Evolutionary conservation across 2,888 invertebrate species (phyloP), one percentile per base, ranked within the genome.

Genomic region (Stictocephala bisonia): DNA sequence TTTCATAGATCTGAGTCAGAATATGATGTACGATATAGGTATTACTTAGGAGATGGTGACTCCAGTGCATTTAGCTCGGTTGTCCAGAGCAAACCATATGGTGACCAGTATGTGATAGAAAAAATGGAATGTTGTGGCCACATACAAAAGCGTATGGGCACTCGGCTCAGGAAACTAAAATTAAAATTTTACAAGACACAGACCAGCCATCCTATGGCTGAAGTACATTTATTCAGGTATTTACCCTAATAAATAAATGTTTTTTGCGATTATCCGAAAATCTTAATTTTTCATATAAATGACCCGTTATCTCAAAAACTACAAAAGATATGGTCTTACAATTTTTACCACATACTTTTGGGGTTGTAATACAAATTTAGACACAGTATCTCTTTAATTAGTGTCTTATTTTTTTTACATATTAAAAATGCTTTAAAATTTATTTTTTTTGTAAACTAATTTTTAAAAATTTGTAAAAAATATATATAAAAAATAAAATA

Each of bases 121-220:
- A 40, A 66, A 60, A 60, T 60, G 15, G 64, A 66, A 22, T 66
- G 64, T 35, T 41, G 44, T 41, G 66, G 44, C 2, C 66, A 44
- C 26, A 29, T 44, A 1, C 22, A 40, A 22, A 66, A 66, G 27
- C 2, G 44, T n/a, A 66, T 66, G 27, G 66, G 44, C 2, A 24
- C 27, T 66, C 44, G 66, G 7, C 24, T 66, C 1, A 22, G 44
- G 27, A 53, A 24, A 4, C 27, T 53, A 26, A 53, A 53, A 53
- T 4, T 26, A 53, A 53, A 22, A 26, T 24, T 24, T 44, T 9
- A 15, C 24, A 66, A 26, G 66, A 66, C 48, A 22, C 44, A 66
- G 66, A 66, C 26, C 15, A 44, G 15, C 66, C 66, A 44, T 6
- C 66, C 13, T 66, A 44, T 66, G 41, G 44, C 66, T 66, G 66